Conservation (phyloP, 2,888 invertebrate genomes). For the Nephrocerus scutellatus region DNA sequence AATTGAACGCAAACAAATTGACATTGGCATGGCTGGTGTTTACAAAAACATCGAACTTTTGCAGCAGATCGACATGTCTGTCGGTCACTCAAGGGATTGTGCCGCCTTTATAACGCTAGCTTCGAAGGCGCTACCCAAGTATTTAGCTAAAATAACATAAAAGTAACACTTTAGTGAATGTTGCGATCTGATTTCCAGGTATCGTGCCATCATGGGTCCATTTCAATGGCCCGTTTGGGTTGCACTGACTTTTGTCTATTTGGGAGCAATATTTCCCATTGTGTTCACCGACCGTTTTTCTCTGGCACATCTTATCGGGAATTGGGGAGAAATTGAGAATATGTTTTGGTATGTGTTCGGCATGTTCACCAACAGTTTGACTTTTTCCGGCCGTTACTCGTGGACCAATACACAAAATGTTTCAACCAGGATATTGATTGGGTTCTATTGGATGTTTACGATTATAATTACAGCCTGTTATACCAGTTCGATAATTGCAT, state of each 20-base stretch:
- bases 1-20: slow-evolving; percentile 52
- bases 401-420: slow-evolving; percentile 64
- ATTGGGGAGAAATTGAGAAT: slow-evolving; percentile 67
- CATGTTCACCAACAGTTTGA: slow-evolving; percentile 75
- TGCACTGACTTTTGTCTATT: slow-evolving; percentile 61
- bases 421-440: slow-evolving; percentile 65
- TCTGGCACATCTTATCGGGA: slow-evolving; percentile 57
- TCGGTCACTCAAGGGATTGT: slow-evolving; percentile 65
- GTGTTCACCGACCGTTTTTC: slow-evolving; percentile 67
- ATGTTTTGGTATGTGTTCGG: slow-evolving; percentile 87
- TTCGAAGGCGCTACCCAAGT: slow-evolving; percentile 72
- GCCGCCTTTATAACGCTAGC: slow-evolving; percentile 69
- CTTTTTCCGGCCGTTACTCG: slow-evolving; percentile 60
- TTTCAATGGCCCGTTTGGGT: slow-evolving; percentile 79
- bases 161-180: background rate
- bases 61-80: slow-evolving; percentile 54
- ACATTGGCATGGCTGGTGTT: slow-evolving; percentile 67
- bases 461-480: slow-evolving; percentile 79
- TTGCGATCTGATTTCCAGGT: slow-evolving; percentile 48
- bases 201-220: slow-evolving; percentile 75
- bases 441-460: slow-evolving; percentile 77
- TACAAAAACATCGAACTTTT: slow-evolving; percentile 54
- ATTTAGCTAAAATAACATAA: slow-evolving; percentile 3
- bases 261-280: slow-evolving; percentile 67
- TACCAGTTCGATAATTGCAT: slow-evolving; percentile 77